phyloP scores from a whole-genome alignment of 2,113 vertebrate genomes.

The Daubentonia madagascariensis region DNA sequence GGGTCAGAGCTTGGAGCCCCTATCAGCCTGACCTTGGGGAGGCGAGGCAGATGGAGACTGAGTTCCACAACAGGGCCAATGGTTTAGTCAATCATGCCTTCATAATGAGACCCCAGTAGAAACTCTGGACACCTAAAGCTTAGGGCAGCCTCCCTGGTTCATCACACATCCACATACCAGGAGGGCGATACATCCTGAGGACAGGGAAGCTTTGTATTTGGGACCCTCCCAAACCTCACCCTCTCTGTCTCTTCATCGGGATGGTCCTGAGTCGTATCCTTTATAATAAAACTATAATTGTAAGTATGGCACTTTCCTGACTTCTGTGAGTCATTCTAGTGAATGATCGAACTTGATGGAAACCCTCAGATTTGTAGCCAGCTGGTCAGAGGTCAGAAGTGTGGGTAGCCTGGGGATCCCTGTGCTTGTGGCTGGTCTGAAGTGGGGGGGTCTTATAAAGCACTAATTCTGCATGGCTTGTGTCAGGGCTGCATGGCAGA shows the following conservation, averaged over 20 bases:
- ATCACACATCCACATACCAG: neutral
- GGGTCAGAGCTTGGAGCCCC: neutral
- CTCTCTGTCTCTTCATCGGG: neutral
- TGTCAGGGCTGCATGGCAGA: no score
- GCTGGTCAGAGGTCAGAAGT: neutral
- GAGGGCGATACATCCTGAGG: neutral
- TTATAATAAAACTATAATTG: neutral
- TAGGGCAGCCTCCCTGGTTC: neutral
- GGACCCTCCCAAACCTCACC: no score
- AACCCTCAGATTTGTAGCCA: no score
- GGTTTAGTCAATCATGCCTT: rapidly evolving
- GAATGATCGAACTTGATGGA: neutral
- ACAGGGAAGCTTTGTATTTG: neutral
- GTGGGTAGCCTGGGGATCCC: neutral
- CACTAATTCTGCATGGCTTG: rapidly evolving
- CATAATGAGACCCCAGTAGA: neutral
- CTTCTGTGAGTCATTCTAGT: neutral
- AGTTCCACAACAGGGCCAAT: no score
- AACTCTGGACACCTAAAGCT: neutral
- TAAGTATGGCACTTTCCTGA: neutral
- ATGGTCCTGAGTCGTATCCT: no score
- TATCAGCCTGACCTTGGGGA: neutral
- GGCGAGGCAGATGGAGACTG: neutral
- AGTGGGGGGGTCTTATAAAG: neutral
- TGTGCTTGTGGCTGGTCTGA: neutral